Conservation (phyloP, 2,113 vertebrate genomes). For the Lepisosteus osseus region DNA sequence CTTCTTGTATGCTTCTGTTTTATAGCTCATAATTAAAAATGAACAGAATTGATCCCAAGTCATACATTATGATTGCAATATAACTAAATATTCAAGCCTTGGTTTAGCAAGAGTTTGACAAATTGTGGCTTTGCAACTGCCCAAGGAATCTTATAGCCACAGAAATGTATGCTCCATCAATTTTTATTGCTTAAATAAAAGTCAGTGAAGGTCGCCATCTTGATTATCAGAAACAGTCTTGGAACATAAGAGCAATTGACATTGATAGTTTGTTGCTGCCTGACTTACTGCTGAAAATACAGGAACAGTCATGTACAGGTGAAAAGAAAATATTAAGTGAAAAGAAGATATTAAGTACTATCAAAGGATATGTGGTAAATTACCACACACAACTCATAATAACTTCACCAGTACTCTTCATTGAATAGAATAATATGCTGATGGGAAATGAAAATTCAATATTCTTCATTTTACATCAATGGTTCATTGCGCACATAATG, state of each 20-base stretch:
- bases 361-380: no score
- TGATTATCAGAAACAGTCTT: conserved; percentile 43
- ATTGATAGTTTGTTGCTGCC: neutral
- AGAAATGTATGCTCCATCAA: conserved; percentile 54
- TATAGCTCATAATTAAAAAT: conserved; percentile 32
- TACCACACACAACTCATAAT: no score
- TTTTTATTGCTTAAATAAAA: conserved; percentile 51
- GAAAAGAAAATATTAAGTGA: no score
- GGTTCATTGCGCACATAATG: no score
- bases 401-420: no score
- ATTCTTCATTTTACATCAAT: no score
- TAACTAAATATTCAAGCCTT: conserved; percentile 35
- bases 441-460: no score
- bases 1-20: conserved; percentile 11
- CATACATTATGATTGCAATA: conserved; percentile 23
- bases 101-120: conserved; percentile 26
- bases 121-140: conserved; percentile 38
- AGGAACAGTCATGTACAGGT: no score
- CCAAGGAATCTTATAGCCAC: conserved; percentile 25
- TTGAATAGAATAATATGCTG: no score
- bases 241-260: conserved; percentile 37
- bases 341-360: no score
- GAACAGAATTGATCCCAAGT: conserved; percentile 29
- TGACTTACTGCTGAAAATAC: neutral
- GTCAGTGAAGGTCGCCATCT: conserved; percentile 41